These are phyloP conservation scores for Xenotilapia longispinis DNA, from an alignment of 2,113 vertebrate species.

Conservation along the genomic window DNA sequence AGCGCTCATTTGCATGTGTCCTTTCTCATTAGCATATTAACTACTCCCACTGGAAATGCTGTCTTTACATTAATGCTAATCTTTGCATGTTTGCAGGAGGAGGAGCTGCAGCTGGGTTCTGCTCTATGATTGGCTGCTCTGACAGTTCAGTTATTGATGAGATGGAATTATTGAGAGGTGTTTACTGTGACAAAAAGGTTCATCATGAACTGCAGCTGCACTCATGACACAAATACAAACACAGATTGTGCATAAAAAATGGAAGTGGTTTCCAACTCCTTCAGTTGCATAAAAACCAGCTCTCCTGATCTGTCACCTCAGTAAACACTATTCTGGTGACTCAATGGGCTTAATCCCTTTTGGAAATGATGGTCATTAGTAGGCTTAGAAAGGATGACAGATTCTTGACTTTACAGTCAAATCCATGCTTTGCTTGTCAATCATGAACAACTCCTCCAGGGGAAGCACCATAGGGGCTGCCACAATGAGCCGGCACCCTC, in stretches of 20 bases:
- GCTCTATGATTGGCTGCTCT: conserved; percentile 32
- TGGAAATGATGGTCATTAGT: not conserved
- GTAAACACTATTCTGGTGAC: not conserved
- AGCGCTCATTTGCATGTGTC: conserved; percentile 54
- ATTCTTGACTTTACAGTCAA: not conserved
- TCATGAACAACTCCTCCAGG: not conserved
- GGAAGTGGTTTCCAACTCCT: not conserved
- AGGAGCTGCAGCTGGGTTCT: conserved; percentile 33
- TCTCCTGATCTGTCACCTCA: not conserved
- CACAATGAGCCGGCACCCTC: fast-evolving
- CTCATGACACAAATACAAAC: not conserved
- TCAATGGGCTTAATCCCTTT: not conserved
- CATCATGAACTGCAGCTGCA: not conserved
- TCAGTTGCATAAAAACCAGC: not conserved
- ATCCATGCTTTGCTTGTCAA: not conserved
- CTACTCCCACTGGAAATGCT: conserved; percentile 8
- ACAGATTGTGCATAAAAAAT: not conserved
- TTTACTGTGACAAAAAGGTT: not conserved
- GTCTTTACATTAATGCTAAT: not conserved
- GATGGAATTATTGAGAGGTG: not conserved
- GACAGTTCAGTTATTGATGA: conserved; percentile 66
- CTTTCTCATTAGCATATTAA: conserved; percentile 54
- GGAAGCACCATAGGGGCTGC: not conserved
- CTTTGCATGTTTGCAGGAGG: not conserved
- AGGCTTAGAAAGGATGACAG: not conserved